A percentile compares a stretch with the other conserved stretches of the same genome.
Conservation (phyloP, 1,140 invertebrate genomes). For the Cryptotermes secundus region DNA sequence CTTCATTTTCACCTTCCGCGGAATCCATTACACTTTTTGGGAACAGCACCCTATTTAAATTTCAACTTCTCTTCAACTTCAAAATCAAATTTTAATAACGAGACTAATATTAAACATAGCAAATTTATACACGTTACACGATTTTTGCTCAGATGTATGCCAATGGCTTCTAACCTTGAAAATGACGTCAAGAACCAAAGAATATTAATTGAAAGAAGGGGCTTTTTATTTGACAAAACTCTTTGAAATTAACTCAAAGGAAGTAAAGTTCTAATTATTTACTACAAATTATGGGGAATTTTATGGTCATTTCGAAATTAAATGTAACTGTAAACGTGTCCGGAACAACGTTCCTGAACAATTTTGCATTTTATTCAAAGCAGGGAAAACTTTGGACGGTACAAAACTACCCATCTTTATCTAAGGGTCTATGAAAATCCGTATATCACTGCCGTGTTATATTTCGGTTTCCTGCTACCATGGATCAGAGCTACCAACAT, state of each 20-base stretch:
- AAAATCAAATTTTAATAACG: neutral
- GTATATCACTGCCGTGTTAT: neutral
- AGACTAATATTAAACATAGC: neutral
- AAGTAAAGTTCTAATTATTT: neutral
- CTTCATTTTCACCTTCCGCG: neutral
- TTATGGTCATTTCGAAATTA: neutral
- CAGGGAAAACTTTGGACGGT: neutral
- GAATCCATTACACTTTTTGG: conserved; percentile 11
- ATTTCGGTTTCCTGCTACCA: neutral
- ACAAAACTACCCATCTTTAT: conserved; percentile 17
- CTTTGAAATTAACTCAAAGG: neutral
- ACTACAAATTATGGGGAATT: neutral
- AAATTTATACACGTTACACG: neutral
- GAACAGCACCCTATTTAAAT: neutral
- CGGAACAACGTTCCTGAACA: neutral
- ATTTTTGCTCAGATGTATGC: neutral
- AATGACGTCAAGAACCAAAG: neutral
- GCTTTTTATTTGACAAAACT: conserved; percentile 7
- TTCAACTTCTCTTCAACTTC: neutral
- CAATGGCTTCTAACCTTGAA: conserved; percentile 9
- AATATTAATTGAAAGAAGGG: conserved; percentile 13
- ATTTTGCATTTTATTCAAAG: neutral
- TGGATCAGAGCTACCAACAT: neutral
- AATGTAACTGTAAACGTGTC: neutral
- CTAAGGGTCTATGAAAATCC: neutral